Evolutionary conservation across 2,888 invertebrate species (phyloP).

Genomic region (Halocaridina rubra): DNA sequence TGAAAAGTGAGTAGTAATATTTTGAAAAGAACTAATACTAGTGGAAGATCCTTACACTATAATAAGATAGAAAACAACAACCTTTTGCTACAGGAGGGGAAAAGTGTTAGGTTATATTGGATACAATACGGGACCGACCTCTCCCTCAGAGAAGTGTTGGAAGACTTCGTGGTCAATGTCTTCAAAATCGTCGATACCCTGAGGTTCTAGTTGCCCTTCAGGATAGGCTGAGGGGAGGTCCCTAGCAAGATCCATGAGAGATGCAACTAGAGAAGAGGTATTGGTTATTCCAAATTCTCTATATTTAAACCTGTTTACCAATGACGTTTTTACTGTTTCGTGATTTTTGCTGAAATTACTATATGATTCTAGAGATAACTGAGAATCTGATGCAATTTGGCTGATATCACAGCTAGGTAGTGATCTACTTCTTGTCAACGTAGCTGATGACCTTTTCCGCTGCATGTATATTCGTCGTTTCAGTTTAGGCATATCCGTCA

Average conservation of each 20-base stretch:
- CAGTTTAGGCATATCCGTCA: conserved; percentile 19
- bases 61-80: no score
- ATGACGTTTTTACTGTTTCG: background rate
- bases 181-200: conserved; percentile 27
- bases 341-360: background rate
- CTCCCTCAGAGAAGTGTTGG: conserved; percentile 28
- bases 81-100: no score
- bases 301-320: background rate
- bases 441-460: background rate
- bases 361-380: background rate
- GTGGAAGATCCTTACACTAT: no score
- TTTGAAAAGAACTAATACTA: no score
- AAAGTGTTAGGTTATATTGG: no score
- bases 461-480: conserved; percentile 36
- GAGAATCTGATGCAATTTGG: background rate
- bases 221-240: conserved; percentile 47
- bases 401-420: background rate
- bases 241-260: conserved; percentile 18
- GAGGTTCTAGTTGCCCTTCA: background rate
- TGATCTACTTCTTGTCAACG: background rate
- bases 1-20: no score
- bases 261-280: conserved; percentile 39
- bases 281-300: conserved; percentile 26
- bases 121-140: background rate
- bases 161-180: conserved; percentile 39